Evolutionary conservation across 2,113 vertebrate species (phyloP).

Genomic region (Oncorhynchus clarkii): DNA sequence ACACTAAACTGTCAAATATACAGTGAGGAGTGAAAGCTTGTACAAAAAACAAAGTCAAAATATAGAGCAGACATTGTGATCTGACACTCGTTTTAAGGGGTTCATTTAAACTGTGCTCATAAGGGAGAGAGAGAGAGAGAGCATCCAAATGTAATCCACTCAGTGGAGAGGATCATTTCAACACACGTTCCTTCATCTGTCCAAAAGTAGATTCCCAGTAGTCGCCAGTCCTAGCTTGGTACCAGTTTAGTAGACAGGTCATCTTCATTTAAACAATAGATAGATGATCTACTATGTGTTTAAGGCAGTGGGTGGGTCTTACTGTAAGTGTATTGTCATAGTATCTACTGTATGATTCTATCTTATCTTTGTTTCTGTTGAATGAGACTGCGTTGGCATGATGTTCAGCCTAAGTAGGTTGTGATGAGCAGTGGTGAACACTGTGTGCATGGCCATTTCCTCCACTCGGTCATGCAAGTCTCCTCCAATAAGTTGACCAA

Average conservation of each 20-base stretch:
- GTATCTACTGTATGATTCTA: slow-evolving; percentile 18
- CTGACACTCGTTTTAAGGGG: too few species aligned
- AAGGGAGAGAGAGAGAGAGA: neutral
- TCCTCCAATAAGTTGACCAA: slow-evolving; percentile 42
- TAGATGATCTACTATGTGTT: neutral
- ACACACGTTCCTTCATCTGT: neutral
- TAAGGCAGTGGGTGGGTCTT: slow-evolving; percentile 12
- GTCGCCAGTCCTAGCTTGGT: neutral
- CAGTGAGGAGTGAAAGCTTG: too few species aligned
- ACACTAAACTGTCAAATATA: too few species aligned
- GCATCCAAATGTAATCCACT: slow-evolving; percentile 36
- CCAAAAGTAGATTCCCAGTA: neutral
- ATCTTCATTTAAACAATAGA: slow-evolving; percentile 19
- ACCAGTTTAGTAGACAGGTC: neutral
- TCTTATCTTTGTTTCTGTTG: neutral
- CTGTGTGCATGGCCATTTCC: neutral
- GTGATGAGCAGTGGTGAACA: slow-evolving; percentile 24
- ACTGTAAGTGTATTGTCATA: slow-evolving; percentile 32
- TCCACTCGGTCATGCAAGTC: slow-evolving; percentile 48
- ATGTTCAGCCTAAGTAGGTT: slow-evolving; percentile 43
- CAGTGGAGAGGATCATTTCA: slow-evolving; percentile 21
- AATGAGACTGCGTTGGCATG: slow-evolving; percentile 18
- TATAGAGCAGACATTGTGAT: too few species aligned
- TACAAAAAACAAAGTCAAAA: too few species aligned
- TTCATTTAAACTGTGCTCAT: neutral